Evolutionary conservation across 2,797 vertebrate species (phyloP).

Genomic region (Apogon talboti): DNA sequence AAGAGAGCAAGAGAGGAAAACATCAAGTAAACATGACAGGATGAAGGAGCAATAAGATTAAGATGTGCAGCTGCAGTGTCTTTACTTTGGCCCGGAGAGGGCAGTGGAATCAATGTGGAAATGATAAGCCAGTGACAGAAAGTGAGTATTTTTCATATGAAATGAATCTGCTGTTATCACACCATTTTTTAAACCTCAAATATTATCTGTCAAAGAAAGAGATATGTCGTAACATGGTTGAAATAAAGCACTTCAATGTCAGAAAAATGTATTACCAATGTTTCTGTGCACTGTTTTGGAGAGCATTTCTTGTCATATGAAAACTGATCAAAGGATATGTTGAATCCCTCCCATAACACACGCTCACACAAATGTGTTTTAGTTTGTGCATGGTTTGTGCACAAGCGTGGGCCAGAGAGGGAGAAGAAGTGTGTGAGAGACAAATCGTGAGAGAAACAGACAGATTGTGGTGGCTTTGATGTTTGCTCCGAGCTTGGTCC

Average conservation of each 20-base stretch:
- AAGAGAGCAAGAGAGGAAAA: constrained; percentile 53
- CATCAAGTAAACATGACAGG: constrained; percentile 66
- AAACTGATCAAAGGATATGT: constrained; percentile 60
- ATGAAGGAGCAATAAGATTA: constrained; percentile 61
- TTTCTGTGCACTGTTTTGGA: constrained; percentile 21
- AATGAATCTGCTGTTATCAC: constrained; percentile 14
- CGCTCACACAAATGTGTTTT: constrained; percentile 69
- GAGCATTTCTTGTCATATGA: constrained; percentile 38
- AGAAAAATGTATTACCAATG: constrained; percentile 36
- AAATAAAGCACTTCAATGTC: constrained; percentile 39
- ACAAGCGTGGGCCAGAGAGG: constrained; percentile 42
- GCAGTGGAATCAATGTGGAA: constrained; percentile 62
- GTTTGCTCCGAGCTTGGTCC: constrained; percentile 56
- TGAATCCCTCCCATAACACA: constrained; percentile 44
- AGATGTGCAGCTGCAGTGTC: constrained; percentile 66
- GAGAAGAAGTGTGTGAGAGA: constrained; percentile 68
- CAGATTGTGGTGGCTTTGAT: constrained; percentile 81
- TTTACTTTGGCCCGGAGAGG: constrained; percentile 59
- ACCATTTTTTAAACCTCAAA: constrained; percentile 25
- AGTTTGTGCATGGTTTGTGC: constrained; percentile 74
- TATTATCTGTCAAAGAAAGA: constrained; percentile 34
- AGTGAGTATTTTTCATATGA: constrained; percentile 3
- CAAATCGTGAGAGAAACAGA: constrained; percentile 76
- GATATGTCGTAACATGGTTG: constrained; percentile 9
- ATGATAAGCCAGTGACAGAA: constrained; percentile 43